A percentile compares a stretch with the other conserved stretches of the same genome.
These are phyloP conservation scores for Etheostoma cragini DNA, from an alignment of 2,113 vertebrate genomes.

Conservation along the genomic window DNA sequence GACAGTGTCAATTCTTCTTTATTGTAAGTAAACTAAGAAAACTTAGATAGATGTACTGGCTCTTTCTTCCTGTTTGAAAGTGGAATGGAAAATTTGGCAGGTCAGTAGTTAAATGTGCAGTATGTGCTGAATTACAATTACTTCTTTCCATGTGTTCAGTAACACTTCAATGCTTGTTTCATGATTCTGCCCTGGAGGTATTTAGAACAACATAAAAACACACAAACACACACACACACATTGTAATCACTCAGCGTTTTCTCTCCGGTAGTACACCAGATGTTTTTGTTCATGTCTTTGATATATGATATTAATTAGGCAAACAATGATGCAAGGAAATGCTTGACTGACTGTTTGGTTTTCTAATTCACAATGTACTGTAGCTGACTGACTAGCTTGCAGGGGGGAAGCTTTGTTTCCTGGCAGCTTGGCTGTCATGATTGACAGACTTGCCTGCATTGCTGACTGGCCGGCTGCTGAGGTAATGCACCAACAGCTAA, in stretches of 20 bases:
- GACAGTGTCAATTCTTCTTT: background rate
- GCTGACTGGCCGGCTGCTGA: constrained; percentile 35
- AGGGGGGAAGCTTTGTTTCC: constrained; percentile 32
- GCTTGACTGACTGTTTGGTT: constrained; percentile 20
- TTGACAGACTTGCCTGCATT: constrained; percentile 44
- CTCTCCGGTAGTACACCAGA: constrained; percentile 42
- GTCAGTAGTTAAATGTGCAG: constrained; percentile 9
- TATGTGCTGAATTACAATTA: constrained; percentile 9
- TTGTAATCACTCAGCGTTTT: constrained; percentile 11
- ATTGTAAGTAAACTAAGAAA: background rate
- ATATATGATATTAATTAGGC: constrained; percentile 46
- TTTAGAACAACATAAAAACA: constrained; percentile 25
- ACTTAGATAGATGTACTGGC: background rate
- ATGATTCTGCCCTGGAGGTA: constrained; percentile 46
- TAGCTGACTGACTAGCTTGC: constrained; percentile 27
- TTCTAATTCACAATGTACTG: constrained; percentile 16
- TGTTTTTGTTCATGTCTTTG: constrained; percentile 42
- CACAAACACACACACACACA: background rate
- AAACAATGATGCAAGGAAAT: constrained; percentile 41
- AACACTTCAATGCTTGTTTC: constrained; percentile 33
- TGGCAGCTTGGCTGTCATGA: constrained; percentile 41
- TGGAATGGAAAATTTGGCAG: background rate
- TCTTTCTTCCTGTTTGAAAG: background rate
- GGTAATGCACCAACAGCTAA: constrained; percentile 36
- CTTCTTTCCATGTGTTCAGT: constrained; percentile 37